Percentiles rank a stretch among this genome's conserved stretches.
Evolutionary conservation across 1,140 invertebrate genomes (phyloP).

Genomic region (Popillia japonica): DNA sequence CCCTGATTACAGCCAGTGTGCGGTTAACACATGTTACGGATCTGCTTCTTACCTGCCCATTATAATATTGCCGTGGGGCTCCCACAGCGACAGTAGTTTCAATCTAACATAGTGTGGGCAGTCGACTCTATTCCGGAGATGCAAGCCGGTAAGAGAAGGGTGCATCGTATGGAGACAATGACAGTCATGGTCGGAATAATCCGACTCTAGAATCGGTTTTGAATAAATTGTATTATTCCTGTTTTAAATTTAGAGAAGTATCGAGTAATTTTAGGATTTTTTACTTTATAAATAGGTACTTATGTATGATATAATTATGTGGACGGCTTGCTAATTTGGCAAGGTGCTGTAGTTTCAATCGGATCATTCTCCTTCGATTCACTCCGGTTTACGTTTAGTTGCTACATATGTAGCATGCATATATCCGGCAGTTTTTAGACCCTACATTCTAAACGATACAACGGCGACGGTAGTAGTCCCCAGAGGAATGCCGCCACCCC

Average conservation of each 20-base stretch:
- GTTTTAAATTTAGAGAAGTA: too few relatives aligned
- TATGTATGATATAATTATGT: too few relatives aligned
- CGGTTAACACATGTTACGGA: conserved; percentile 45
- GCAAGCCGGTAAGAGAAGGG: not conserved
- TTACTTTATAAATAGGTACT: too few relatives aligned
- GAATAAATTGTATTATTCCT: too few relatives aligned
- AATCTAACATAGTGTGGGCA: conserved; percentile 42
- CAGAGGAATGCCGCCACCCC: not conserved
- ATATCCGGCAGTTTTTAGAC: not conserved
- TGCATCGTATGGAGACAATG: not conserved
- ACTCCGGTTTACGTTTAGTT: conserved; percentile 4
- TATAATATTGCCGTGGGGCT: conserved; percentile 46
- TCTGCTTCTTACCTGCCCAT: conserved; percentile 43
- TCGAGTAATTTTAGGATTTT: too few relatives aligned
- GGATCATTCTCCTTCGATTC: not conserved
- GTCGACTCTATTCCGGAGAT: not conserved
- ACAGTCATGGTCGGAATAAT: not conserved
- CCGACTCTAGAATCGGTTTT: too few relatives aligned
- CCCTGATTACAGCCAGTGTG: conserved; percentile 43
- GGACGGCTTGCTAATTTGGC: too few relatives aligned
- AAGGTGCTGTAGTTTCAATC: not conserved
- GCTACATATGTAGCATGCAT: not conserved
- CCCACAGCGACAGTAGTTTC: conserved; percentile 42
- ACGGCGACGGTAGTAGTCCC: not conserved
- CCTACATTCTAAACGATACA: not conserved